These are phyloP conservation scores for Zelostemma sp. DNA, from an alignment of 1,140 invertebrate genomes.

Conservation along the genomic window DNA sequence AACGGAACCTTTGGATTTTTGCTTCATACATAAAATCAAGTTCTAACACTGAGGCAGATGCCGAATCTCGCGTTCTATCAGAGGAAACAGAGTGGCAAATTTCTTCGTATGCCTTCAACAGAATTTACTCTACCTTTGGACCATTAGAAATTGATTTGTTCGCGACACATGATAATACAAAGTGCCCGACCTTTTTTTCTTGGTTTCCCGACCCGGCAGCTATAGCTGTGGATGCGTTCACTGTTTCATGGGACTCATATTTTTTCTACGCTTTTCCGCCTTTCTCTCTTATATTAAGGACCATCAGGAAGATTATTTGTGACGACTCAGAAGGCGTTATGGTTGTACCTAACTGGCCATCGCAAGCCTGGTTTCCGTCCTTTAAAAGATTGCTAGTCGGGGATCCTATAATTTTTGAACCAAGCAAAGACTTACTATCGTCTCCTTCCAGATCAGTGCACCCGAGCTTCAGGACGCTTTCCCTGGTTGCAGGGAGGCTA, in stretches of 20 bases:
- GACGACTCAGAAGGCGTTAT: conserved; percentile 24
- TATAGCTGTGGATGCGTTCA: conserved; percentile 21
- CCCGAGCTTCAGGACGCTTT: conserved; percentile 33
- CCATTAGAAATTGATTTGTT: conserved; percentile 40
- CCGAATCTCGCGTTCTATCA: neutral
- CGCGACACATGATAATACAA: conserved; percentile 25
- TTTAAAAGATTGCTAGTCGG: conserved; percentile 4
- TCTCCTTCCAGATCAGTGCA: conserved; percentile 31
- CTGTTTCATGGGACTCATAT: conserved; percentile 13
- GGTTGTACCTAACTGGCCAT: conserved; percentile 19
- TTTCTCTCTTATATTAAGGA: conserved; percentile 21
- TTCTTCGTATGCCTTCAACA: conserved; percentile 5
- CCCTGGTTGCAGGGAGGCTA: conserved; percentile 38
- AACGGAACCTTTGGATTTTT: conserved; percentile 22
- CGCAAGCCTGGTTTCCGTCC: conserved; percentile 26
- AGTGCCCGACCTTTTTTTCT: conserved; percentile 12
- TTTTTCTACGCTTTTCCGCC: conserved; percentile 39
- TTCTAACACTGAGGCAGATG: conserved; percentile 30
- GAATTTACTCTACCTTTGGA: conserved; percentile 29
- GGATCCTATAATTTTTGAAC: conserved; percentile 20
- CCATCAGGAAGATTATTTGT: conserved; percentile 25
- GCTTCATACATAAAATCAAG: conserved; percentile 30
- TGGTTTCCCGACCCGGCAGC: conserved; percentile 13
- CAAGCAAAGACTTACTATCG: conserved; percentile 10
- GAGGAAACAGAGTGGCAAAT: conserved; percentile 13